phyloP scores from a whole-genome alignment of 1,140 invertebrate species.

The Heliothis subflexa region DNA sequence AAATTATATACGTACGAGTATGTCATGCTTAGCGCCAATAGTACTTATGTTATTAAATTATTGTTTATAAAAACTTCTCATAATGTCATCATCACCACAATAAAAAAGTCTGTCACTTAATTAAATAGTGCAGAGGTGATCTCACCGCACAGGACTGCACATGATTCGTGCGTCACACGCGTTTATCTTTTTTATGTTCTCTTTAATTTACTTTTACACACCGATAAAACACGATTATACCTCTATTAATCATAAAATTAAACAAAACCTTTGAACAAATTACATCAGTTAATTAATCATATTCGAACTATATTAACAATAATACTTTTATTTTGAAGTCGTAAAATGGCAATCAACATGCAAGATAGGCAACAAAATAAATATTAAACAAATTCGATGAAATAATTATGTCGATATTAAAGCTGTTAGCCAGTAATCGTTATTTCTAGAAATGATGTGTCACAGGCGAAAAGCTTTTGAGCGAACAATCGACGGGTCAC shows the following conservation, averaged over 20 bases:
- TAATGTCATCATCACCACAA: background rate
- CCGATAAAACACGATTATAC: slow-evolving; percentile 34
- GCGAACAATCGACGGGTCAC: too few relatives aligned
- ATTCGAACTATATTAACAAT: slow-evolving; percentile 26
- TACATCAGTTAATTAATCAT: slow-evolving; percentile 40
- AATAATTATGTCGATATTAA: background rate
- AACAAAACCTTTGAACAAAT: slow-evolving; percentile 30
- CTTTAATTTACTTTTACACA: slow-evolving; percentile 26
- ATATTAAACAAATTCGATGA: slow-evolving; percentile 14
- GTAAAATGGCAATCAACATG: background rate
- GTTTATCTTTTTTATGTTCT: slow-evolving; percentile 26
- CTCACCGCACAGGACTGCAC: background rate
- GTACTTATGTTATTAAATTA: background rate
- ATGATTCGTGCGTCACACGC: slow-evolving; percentile 5
- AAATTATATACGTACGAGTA: too few relatives aligned
- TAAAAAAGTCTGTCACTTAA: background rate
- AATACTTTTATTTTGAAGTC: slow-evolving; percentile 17
- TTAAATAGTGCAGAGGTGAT: background rate
- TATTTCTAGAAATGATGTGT: background rate
- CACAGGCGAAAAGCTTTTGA: background rate
- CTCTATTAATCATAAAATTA: slow-evolving; percentile 21
- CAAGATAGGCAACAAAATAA: background rate
- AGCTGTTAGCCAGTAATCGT: background rate
- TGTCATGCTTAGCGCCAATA: too few relatives aligned
- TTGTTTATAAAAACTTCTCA: background rate